phyloP scores from a whole-genome alignment of 2,797 vertebrate species.

The Oryzias dopingdopingensis region DNA sequence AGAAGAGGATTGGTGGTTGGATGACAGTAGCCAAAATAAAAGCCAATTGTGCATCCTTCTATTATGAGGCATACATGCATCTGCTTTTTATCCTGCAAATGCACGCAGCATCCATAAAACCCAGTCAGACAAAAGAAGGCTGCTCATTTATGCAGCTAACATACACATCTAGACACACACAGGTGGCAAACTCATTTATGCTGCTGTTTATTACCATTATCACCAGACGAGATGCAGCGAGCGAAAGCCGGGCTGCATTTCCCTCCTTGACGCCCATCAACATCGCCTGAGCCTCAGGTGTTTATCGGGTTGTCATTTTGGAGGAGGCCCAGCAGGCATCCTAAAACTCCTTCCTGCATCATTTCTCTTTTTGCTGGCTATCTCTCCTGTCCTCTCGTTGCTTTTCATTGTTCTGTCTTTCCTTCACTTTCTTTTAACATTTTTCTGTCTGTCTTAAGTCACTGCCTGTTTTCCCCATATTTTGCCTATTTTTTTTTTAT shows the following conservation, averaged over 20 bases:
- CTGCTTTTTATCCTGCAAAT: conserved; percentile 56
- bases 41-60: conserved; percentile 41
- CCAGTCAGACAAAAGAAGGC: conserved; percentile 51
- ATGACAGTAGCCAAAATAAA: conserved; percentile 34
- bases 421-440: conserved; percentile 1
- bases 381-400: conserved; percentile 29
- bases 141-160: conserved; percentile 56
- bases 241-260: conserved; percentile 38
- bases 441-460: conserved; percentile 1
- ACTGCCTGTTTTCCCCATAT: not conserved
- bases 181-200: conserved; percentile 51
- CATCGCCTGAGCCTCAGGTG: conserved; percentile 68
- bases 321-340: conserved; percentile 47
- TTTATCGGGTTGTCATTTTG: conserved; percentile 59
- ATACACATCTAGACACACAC: conserved; percentile 21
- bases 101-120: conserved; percentile 51
- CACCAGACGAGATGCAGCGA: conserved; percentile 46
- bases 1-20: conserved; percentile 10
- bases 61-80: conserved; percentile 57
- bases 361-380: conserved; percentile 8
- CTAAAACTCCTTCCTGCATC: conserved; percentile 24
- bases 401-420: not conserved
- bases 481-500: not conserved
- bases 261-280: conserved; percentile 50
- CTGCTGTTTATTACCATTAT: conserved; percentile 69